Conservation (phyloP, 2,797 vertebrate genomes). For the Ctenopoma kingsleyae region DNA sequence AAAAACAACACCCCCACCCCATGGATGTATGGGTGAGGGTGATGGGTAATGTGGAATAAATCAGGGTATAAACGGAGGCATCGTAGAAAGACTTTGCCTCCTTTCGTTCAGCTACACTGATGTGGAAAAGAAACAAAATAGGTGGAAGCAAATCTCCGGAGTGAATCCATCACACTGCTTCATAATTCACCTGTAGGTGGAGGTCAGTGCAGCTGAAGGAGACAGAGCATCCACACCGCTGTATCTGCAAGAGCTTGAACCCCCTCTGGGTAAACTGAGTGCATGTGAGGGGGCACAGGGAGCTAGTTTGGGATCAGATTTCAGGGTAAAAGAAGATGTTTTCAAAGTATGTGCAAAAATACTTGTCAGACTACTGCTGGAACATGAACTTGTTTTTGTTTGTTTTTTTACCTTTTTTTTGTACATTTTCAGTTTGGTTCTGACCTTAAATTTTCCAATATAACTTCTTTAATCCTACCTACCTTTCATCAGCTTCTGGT, state of each 20-base stretch:
- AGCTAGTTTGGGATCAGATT: slow-evolving; percentile 55
- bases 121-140: slow-evolving; percentile 17
- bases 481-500: slow-evolving; percentile 71
- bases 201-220: slow-evolving; percentile 62
- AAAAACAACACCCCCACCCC: slow-evolving; percentile 37
- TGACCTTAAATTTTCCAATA: slow-evolving; percentile 79
- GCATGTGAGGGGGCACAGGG: slow-evolving; percentile 8
- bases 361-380: slow-evolving; percentile 79
- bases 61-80: slow-evolving; percentile 31
- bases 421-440: slow-evolving; percentile 65
- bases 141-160: slow-evolving; percentile 79
- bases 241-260: slow-evolving; percentile 11
- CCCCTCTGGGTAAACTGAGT: slow-evolving; percentile 5
- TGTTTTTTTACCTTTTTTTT: slow-evolving; percentile 35
- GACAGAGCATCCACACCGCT: neutral
- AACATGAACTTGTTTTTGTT: slow-evolving; percentile 64
- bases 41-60: slow-evolving; percentile 31
- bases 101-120: slow-evolving; percentile 59
- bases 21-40: slow-evolving; percentile 21
- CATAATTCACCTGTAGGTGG: slow-evolving; percentile 28
- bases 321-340: slow-evolving; percentile 60
- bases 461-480: slow-evolving; percentile 74
- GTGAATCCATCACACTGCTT: slow-evolving; percentile 78
- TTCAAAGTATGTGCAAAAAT: slow-evolving; percentile 85
- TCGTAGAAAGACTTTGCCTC: slow-evolving; percentile 31